Base-by-base conservation (phyloP, 2,888 invertebrate species). In the Parasteatoda lunata region DNA sequence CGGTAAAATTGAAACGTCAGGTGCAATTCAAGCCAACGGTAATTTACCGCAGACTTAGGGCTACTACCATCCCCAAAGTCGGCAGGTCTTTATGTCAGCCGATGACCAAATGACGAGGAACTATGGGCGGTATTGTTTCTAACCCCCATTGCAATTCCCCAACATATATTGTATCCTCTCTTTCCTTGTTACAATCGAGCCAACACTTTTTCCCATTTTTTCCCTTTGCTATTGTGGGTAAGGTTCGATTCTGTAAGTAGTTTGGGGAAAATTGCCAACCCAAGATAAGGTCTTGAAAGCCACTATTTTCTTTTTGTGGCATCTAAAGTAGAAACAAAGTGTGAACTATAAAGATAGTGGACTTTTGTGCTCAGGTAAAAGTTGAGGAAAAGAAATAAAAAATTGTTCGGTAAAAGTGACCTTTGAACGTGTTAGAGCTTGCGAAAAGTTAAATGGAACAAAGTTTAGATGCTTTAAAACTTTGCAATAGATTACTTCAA, bases 1-100 rank as follows among this genome's bases (percentile, higher is more conserved):
- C 70, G 79, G 52, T 81, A 75, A 81, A 81, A 81, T 83, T 83
- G 83, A 83, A 77, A 83, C 83, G 83, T 83, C 83, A 83, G 83
- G 77, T 83, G 77, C 83, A 83, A 83, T 83, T 77, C 54, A 51
- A 47, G 70, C 77, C 83, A 9, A 77, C 66, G 83, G 83, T 77
- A 77, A 83, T 73, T 83, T 77, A 83, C 65, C 73, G 73, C 66
- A 66, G 81, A n/a, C 75, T 75, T 81, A 81, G 69, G 75, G 75
- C 66, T 54, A 66, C 54, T 30, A 30, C 30, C 51, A 5, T 65
- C 52, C 3, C 45, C 47, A 75, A 48, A 48, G 73, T 68, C 48
- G 30, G 30, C 48, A 15, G 11, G 75, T 75, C 75, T 81, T 81
- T 75, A 75, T 68, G 69, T 52, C 7, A 9, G 70, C 64, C 72